Conservation (phyloP, 2,113 vertebrate genomes). For the Eupsittula cactorum region DNA sequence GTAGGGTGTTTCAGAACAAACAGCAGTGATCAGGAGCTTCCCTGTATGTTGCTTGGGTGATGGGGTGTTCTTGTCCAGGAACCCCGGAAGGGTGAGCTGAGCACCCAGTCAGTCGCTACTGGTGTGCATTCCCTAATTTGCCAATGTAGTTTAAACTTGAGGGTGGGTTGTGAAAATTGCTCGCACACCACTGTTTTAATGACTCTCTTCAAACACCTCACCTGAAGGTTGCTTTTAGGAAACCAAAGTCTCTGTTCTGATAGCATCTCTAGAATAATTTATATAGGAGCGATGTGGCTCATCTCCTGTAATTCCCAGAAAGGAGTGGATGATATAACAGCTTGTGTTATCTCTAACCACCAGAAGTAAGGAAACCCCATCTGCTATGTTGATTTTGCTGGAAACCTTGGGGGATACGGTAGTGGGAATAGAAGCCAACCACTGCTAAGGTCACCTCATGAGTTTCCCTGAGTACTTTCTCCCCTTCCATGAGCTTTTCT, state of each 20-base stretch:
- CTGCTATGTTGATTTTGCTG: background rate
- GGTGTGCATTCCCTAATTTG: background rate
- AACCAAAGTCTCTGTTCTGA: background rate
- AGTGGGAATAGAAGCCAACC: background rate
- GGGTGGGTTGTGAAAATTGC: background rate
- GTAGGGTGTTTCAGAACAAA: background rate
- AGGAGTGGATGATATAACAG: rapidly evolving
- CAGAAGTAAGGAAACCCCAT: background rate
- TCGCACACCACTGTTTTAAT: rapidly evolving
- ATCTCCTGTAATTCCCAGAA: background rate
- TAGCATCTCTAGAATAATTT: background rate
- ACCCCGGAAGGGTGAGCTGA: background rate
- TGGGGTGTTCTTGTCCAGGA: background rate
- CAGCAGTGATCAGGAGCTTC: background rate
- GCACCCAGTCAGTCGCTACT: background rate
- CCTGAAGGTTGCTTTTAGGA: background rate
- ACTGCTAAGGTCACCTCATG: background rate
- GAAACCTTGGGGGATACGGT: background rate
- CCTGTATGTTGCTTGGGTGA: background rate
- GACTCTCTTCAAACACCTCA: background rate
- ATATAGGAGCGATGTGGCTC: background rate
- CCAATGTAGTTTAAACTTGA: background rate
- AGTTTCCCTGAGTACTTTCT: background rate
- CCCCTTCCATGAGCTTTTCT: background rate
- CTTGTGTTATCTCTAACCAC: background rate